These are phyloP conservation scores for Cerastis leucographa DNA, from an alignment of 2,888 invertebrate genomes.

Conservation along the genomic window DNA sequence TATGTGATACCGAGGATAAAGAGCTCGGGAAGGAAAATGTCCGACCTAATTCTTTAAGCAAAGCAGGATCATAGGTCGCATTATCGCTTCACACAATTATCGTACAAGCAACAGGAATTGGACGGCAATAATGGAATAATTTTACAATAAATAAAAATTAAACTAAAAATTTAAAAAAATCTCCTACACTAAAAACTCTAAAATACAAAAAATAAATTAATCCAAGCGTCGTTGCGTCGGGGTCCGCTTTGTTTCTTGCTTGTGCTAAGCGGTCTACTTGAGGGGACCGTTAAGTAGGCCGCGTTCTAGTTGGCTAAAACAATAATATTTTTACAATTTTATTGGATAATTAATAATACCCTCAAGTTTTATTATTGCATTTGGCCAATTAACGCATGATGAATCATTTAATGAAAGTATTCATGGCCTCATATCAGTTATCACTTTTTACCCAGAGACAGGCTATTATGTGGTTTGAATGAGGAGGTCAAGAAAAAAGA, in stretches of 20 bases:
- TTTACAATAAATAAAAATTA: not conserved
- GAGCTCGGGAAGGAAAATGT: not conserved
- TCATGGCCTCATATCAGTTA: not conserved
- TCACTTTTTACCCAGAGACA: not conserved
- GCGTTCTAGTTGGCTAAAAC: not conserved
- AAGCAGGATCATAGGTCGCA: not conserved
- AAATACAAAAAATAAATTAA: too few species aligned
- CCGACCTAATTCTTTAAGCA: not conserved
- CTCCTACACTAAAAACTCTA: too few species aligned
- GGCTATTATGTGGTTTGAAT: not conserved
- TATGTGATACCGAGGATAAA: not conserved
- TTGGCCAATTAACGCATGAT: constrained; percentile 17
- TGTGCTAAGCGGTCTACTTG: too few species aligned
- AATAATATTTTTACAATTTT: constrained; percentile 9
- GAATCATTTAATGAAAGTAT: constrained; percentile 1
- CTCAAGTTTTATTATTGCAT: constrained; percentile 10
- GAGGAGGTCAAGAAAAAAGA: not conserved
- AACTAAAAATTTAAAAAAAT: too few species aligned
- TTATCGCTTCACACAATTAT: not conserved
- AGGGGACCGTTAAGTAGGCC: too few species aligned
- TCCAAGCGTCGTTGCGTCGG: too few species aligned
- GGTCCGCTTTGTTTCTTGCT: too few species aligned
- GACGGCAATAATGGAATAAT: not conserved
- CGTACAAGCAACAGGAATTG: constrained; percentile 1
- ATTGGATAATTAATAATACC: constrained; percentile 7